Percentiles rank a stretch among this genome's conserved stretches.
Conservation (phyloP, 1,140 invertebrate species). For the Brachionus koreanus region DNA sequence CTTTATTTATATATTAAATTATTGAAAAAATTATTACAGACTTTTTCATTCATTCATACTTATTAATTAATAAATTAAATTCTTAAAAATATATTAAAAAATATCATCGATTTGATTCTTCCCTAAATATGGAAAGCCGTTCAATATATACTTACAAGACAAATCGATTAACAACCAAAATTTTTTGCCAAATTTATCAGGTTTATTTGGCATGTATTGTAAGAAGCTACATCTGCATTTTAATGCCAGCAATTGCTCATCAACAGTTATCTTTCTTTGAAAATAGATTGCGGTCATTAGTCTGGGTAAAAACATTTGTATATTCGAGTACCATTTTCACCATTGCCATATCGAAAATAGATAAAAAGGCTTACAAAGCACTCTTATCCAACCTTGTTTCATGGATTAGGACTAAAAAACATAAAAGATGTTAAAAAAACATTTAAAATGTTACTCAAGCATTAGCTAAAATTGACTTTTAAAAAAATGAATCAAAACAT, state of each 20-base stretch:
- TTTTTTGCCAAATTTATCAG: not conserved
- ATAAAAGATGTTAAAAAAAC: too few species aligned
- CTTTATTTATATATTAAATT: not conserved
- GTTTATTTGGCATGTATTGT: conserved; percentile 15
- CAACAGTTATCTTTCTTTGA: conserved; percentile 8
- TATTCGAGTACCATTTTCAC: not conserved
- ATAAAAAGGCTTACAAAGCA: not conserved
- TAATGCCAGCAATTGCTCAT: not conserved
- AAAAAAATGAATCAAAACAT: too few species aligned
- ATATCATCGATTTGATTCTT: not conserved
- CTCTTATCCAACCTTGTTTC: not conserved
- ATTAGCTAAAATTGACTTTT: too few species aligned
- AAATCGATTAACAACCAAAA: conserved; percentile 15
- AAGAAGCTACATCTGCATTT: not conserved
- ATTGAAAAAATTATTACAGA: not conserved
- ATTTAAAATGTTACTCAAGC: too few species aligned
- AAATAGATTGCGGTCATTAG: not conserved
- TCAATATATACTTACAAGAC: not conserved
- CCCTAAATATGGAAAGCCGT: not conserved
- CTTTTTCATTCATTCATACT: not conserved
- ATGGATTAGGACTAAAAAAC: too few species aligned
- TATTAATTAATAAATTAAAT: conserved; percentile 1
- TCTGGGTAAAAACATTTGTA: conserved; percentile 8
- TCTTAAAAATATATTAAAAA: not conserved
- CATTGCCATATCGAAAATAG: not conserved